Base-by-base conservation (phyloP, 1,140 invertebrate species). In the Stegodyphus dumicola region DNA sequence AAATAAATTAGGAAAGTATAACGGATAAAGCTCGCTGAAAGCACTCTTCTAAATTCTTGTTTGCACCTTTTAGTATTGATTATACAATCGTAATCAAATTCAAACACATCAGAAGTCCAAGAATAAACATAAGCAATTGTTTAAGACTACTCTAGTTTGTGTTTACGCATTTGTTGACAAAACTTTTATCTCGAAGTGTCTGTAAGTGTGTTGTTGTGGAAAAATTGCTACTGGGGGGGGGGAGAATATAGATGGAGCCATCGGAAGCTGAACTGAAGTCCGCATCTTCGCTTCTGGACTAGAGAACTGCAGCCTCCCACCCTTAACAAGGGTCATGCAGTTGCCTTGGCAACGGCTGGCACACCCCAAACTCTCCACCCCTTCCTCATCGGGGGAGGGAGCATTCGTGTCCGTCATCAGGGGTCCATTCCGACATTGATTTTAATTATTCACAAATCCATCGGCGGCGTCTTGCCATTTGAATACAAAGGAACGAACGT, bases 381-480 rank as follows among this genome's bases (percentile, higher is more conserved):
- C 60, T 48, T 51, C 65, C 18, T 53, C 65, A 54, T 48, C 17
- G 64, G 81, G 71, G 73, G 64, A 73, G 65, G 74, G 60, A 76
- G 51, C 69, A 15, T 64, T 79, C 53, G 17, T 85, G 81, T 85
- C 81, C 81, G 54, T 85, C 81, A 85, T 76, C 52, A 52, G 60
- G 81, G 81, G 81, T 85, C 73, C 81, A 85, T 85, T 85, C 81
- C 81, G 81, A 85, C 81, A 85, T 85, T 85, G 81, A 85, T 85
- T 85, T 85, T 85, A 85, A 85, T 85, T 85, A 85, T 85, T 85
- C 81, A 85, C 73, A 85, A 85, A 85, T 85, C 81, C 81, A 85
- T 85, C 49, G 73, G 60, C 73, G 73, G 71, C 64, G 18, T 81
- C 79, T 81, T 81, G 74, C 53, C 49, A 69, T 78, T 69, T 78